Percentiles rank a stretch among this genome's conserved stretches.
Conservation (phyloP, 2,888 invertebrate genomes). For the Griposia aprilina region DNA sequence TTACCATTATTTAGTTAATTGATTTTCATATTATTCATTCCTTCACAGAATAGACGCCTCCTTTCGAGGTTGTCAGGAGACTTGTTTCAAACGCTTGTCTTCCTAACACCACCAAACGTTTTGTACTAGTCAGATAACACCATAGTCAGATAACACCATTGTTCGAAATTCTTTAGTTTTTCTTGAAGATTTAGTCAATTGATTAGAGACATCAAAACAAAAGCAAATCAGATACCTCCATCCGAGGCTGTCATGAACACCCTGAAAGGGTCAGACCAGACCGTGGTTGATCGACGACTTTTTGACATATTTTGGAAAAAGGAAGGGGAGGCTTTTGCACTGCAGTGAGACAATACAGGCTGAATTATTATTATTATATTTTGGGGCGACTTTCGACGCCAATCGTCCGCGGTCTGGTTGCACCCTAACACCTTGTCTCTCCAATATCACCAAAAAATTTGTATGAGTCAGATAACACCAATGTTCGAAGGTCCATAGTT, state of each 20-base stretch:
- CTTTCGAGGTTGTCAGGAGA: neutral
- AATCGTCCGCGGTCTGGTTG: neutral
- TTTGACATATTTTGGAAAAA: neutral
- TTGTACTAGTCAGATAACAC: conserved; percentile 44
- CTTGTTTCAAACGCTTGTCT: neutral
- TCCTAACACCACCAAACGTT: neutral
- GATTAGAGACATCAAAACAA: neutral
- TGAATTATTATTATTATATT: neutral
- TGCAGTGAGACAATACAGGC: neutral
- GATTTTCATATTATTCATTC: no score
- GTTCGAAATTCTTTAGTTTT: conserved; percentile 68
- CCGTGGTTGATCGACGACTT: neutral
- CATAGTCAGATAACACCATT: no score
- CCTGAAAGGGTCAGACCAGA: neutral
- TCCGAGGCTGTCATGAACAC: neutral
- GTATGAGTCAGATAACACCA: conserved; percentile 49
- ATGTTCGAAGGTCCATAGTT: conserved; percentile 68
- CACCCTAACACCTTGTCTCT: neutral
- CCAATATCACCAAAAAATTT: neutral
- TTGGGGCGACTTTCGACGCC: neutral
- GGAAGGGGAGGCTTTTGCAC: neutral
- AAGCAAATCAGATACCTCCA: neutral
- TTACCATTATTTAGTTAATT: no score
- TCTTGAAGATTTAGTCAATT: conserved; percentile 78
- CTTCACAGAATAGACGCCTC: neutral